phyloP scores from a whole-genome alignment of 2,888 invertebrate genomes.

The Pedicia rivosa region DNA sequence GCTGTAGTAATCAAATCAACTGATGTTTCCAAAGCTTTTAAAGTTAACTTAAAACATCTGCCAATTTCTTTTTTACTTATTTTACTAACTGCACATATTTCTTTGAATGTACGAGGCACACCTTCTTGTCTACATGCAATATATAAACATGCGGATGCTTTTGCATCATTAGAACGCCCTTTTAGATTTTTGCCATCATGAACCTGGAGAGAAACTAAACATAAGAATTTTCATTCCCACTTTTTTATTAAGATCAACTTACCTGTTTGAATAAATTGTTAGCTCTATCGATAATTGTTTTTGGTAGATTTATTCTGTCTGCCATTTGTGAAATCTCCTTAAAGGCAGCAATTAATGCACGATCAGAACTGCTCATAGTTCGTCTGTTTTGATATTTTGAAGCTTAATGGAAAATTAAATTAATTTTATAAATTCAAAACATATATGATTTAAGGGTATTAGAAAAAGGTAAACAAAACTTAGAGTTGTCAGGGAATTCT shows the following conservation, averaged over 20 bases:
- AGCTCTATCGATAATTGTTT: conserved; percentile 92
- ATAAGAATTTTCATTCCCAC: neutral
- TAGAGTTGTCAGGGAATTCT: no score
- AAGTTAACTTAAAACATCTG: conserved; percentile 89
- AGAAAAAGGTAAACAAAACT: no score
- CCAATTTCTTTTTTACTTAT: conserved; percentile 99
- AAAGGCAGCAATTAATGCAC: conserved; percentile 90
- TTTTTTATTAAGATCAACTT: conserved; percentile 10
- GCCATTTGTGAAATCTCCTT: conserved; percentile 97
- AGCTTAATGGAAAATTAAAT: conserved; percentile 21
- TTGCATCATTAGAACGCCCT: conserved; percentile 93
- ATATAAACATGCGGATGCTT: conserved; percentile 96
- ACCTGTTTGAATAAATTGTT: conserved; percentile 95
- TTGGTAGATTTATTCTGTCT: conserved; percentile 91
- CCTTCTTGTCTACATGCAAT: conserved; percentile 98
- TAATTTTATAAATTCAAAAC: neutral
- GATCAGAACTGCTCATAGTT: conserved; percentile 84
- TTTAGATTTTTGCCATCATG: conserved; percentile 93
- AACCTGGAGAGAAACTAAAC: conserved; percentile 32
- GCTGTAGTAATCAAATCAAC: conserved; percentile 96
- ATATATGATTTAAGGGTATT: neutral
- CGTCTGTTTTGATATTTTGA: conserved; percentile 59
- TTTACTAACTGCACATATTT: conserved; percentile 97
- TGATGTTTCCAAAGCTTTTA: conserved; percentile 91
- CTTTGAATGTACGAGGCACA: conserved; percentile 96